Evolutionary conservation across 2,888 invertebrate species (phyloP), one percentile per base, ranked within the genome.

Genomic region (Oxycera nigricornis): DNA sequence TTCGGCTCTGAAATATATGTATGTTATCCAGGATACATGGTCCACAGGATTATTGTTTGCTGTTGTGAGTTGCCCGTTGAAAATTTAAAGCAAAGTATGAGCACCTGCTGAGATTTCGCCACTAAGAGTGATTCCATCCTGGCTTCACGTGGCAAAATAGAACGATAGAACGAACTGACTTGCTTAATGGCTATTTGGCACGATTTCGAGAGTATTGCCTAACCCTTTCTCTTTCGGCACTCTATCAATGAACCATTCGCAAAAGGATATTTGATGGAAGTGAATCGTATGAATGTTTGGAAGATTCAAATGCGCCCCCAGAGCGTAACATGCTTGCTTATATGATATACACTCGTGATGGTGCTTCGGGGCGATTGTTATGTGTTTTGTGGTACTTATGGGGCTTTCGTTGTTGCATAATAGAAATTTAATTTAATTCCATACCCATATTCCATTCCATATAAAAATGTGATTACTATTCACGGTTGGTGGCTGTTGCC

Each of bases 351-450:
- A 35, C 35, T 6, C 35, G 35, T 59, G 28, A 28, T 17, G 24
- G 57, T 22, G 24, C 6, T 22, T 55, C 6, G 55, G 4, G 7
- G 55, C 6, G 26, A 6, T 3, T 50, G 50, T 3, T 50, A 17
- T 50, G n/a, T 50, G 17, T 50, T 50, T 50, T 59, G 26, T 9
- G 57, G 26, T 59, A 59, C 28, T 59, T 24, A 59, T 59, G 57
- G 28, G 57, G 28, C 14, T 59, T 22, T 59, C 28, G 14, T 28
- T n/a, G 28, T 59, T 59, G 57, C 28, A 59, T 59, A 59, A 59
- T 59, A 26, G 57, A 59, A 59, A 59, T 59, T 59, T 59, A 59
- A 59, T 59, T 59, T 59, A 59, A 59, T 59, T 59, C 57, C 28
- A 59, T 26, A 59, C 57, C n/a, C n/a, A n/a, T n/a, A n/a, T n/a